These are phyloP conservation scores for Lamellibrachia satsuma DNA, from an alignment of 2,888 invertebrate species.

Conservation along the genomic window DNA sequence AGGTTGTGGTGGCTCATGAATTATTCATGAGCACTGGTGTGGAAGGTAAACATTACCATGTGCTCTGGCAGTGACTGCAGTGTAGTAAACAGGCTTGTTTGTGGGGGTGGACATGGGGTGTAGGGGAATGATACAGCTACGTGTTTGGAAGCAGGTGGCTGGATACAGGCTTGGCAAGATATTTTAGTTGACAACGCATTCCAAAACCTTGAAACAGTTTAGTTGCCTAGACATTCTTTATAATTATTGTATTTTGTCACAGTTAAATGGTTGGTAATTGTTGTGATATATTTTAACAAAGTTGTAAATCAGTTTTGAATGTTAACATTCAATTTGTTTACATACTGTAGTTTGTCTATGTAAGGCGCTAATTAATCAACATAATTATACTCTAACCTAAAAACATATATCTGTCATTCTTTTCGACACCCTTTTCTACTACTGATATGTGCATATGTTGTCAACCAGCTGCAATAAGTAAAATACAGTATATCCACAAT, in stretches of 20 bases:
- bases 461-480: no score
- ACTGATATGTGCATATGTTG: no score
- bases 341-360: neutral
- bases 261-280: no score
- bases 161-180: neutral
- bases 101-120: neutral
- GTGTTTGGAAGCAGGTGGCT: neutral
- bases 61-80: neutral
- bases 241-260: neutral
- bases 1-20: neutral
- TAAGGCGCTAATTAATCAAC: neutral
- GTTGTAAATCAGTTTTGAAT: no score
- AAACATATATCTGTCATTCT: neutral
- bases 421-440: no score
- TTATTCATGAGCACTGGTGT: neutral
- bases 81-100: neutral
- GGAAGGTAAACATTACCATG: neutral
- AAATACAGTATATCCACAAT: no score
- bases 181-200: neutral
- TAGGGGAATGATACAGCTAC: neutral
- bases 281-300: no score
- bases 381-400: neutral
- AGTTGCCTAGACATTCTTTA: neutral
- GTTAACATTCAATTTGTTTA: neutral
- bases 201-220: neutral